Conservation (phyloP, 1,140 invertebrate species). For the Macrosteles quadrilineatus region DNA sequence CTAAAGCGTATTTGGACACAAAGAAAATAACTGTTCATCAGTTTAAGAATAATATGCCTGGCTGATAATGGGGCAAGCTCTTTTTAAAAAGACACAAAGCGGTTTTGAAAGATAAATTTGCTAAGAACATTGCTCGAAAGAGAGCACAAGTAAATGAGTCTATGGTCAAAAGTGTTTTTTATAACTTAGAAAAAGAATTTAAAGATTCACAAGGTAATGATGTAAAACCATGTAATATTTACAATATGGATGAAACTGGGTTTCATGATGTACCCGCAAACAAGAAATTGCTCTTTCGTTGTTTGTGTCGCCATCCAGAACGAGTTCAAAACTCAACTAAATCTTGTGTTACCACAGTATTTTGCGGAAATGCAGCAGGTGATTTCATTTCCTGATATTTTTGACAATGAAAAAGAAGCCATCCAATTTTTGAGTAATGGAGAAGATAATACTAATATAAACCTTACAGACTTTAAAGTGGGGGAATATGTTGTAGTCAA, state of each 20-base stretch:
- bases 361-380: not conserved
- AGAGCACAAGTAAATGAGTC: not conserved
- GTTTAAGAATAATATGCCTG: constrained; percentile 1
- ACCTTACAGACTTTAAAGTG: too few relatives aligned
- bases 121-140: not conserved
- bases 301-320: not conserved
- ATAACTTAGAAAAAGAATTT: constrained; percentile 6
- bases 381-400: not conserved
- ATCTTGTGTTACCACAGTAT: constrained; percentile 1
- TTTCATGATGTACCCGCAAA: not conserved
- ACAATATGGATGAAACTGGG: not conserved
- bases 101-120: too few relatives aligned
- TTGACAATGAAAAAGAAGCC: too few relatives aligned
- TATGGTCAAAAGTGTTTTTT: not conserved
- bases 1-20: not conserved
- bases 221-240: not conserved
- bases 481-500: too few relatives aligned
- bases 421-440: too few relatives aligned
- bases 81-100: not conserved
- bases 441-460: too few relatives aligned
- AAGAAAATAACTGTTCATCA: not conserved
- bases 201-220: too few relatives aligned
- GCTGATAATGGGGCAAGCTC: not conserved
- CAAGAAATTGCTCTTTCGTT: not conserved
- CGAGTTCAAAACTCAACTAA: not conserved